phyloP scores from a whole-genome alignment of 1,140 invertebrate species.

The Mylabris phalerata region DNA sequence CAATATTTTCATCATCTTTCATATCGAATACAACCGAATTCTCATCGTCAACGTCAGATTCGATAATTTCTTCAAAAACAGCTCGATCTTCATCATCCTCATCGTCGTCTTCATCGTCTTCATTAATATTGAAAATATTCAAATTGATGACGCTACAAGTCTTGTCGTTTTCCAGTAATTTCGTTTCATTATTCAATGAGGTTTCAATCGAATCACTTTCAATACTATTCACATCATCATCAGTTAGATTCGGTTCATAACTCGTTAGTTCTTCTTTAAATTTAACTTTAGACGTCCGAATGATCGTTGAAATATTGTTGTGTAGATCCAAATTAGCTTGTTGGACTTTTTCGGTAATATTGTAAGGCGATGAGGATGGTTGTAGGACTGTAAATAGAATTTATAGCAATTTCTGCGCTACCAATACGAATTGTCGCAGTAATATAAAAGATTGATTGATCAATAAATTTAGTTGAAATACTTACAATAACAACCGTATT shows the following conservation, averaged over 20 bases:
- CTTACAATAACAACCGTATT: constrained; percentile 31
- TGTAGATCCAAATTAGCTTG: constrained; percentile 36
- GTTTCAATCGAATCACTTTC: constrained; percentile 32
- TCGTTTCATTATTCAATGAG: background rate
- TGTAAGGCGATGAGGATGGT: constrained; percentile 37
- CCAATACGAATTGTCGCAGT: no score
- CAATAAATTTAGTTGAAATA: constrained; percentile 11
- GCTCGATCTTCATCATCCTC: constrained; percentile 11
- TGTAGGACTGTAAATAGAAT: constrained; percentile 35
- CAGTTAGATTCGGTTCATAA: constrained; percentile 40
- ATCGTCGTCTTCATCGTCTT: constrained; percentile 8
- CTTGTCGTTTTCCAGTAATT: background rate
- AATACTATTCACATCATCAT: constrained; percentile 39
- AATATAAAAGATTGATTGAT: background rate
- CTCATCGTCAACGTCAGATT: constrained; percentile 6
- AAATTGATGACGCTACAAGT: constrained; percentile 2
- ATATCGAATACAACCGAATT: background rate
- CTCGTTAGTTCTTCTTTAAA: constrained; percentile 37
- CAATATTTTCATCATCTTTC: background rate
- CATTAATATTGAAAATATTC: constrained; percentile 18
- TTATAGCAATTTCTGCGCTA: background rate
- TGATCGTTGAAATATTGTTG: constrained; percentile 18
- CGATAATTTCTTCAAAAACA: constrained; percentile 7
- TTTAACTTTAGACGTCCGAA: constrained; percentile 31
- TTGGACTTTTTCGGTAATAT: constrained; percentile 38